Evolutionary conservation across 2,113 vertebrate genomes (phyloP).

Genomic region (Electrona antarctica): DNA sequence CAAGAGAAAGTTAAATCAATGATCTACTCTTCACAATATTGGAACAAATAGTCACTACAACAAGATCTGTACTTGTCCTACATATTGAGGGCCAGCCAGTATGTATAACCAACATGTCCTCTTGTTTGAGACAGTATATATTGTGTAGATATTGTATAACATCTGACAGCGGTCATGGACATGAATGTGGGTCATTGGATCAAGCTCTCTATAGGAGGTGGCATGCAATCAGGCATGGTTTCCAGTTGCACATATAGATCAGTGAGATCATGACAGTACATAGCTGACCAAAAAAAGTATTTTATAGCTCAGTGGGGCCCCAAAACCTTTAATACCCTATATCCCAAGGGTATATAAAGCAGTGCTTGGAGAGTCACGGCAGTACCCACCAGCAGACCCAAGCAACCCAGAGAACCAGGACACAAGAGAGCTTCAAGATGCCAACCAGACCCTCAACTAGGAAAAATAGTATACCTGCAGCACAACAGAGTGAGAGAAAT

Average conservation of each 20-base stretch:
- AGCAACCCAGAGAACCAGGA: conserved; percentile 22
- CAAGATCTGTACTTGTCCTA: background rate
- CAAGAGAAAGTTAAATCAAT: background rate
- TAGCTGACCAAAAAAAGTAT: conserved; percentile 50
- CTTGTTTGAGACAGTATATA: conserved; percentile 22
- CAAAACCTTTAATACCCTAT: conserved; percentile 42
- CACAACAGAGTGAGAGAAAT: conserved; percentile 15
- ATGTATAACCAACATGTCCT: conserved; percentile 10
- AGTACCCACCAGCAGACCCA: conserved; percentile 27
- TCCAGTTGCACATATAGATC: conserved; percentile 24
- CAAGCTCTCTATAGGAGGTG: conserved; percentile 17
- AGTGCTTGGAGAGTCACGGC: conserved; percentile 1
- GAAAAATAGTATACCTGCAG: background rate
- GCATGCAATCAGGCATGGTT: conserved; percentile 22
- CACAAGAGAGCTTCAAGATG: conserved; percentile 26
- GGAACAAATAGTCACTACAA: no score
- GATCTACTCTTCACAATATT: no score
- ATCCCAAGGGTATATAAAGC: conserved; percentile 43
- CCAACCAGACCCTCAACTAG: conserved; percentile 42
- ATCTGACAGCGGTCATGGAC: background rate
- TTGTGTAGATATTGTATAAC: background rate
- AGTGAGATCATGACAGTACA: conserved; percentile 47
- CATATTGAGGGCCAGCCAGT: background rate
- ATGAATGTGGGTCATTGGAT: conserved; percentile 43
- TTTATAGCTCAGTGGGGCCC: background rate